Conservation (phyloP, 2,113 vertebrate genomes). For the Petroica traversi region DNA sequence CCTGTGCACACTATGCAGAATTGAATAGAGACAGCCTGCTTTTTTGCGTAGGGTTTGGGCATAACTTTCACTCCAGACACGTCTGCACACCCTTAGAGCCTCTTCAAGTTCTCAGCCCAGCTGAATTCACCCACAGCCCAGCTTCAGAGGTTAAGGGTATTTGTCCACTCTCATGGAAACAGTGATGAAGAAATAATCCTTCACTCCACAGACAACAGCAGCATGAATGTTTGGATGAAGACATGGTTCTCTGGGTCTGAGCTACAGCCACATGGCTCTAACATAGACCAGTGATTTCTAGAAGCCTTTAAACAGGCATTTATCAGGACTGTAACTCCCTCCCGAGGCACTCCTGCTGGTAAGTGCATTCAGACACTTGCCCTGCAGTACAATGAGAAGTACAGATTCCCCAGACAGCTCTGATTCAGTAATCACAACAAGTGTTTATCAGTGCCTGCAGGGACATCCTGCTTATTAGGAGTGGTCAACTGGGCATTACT, state of each 20-base stretch:
- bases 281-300: neutral
- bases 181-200: neutral
- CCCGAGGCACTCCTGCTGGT: neutral
- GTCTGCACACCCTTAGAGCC: neutral
- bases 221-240: neutral
- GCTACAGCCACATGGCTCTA: neutral
- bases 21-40: neutral
- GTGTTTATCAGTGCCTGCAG: slow-evolving; percentile 21
- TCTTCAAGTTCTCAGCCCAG: neutral
- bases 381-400: neutral
- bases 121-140: neutral
- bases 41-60: neutral
- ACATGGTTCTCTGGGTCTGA: neutral
- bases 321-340: neutral
- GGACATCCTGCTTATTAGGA: slow-evolving; percentile 27
- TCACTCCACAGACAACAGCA: neutral
- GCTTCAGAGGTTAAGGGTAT: neutral
- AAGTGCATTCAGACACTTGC: neutral
- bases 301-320: neutral
- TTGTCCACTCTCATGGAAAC: neutral
- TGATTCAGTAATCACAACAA: slow-evolving; percentile 45
- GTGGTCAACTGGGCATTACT: slow-evolving; percentile 49
- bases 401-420: slow-evolving; percentile 19
- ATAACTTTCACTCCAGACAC: neutral
- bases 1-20: neutral